Evolutionary conservation across 2,888 invertebrate genomes (phyloP).

Genomic region (Drosophila subquinaria): DNA sequence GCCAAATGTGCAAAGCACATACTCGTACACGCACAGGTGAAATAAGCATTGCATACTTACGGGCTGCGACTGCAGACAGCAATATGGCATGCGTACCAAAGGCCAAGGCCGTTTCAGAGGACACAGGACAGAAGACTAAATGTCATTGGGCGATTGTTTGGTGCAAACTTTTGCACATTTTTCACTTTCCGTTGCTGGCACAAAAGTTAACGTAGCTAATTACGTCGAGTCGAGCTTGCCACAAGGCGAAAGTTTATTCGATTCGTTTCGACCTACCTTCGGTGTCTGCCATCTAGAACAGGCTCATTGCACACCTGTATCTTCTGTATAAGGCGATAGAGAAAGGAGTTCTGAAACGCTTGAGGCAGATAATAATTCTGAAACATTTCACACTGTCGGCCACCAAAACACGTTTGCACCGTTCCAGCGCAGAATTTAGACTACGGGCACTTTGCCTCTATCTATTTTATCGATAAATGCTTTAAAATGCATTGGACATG

Average conservation of each 20-base stretch:
- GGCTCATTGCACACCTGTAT: conserved; percentile 76
- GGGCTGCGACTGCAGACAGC: conserved; percentile 49
- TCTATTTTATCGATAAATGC: conserved; percentile 77
- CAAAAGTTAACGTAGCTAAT: conserved; percentile 63
- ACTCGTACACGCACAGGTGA: conserved; percentile 35
- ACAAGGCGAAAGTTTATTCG: conserved; percentile 49
- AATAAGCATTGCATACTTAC: conserved; percentile 49
- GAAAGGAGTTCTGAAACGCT: conserved; percentile 66
- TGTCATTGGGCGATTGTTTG: conserved; percentile 61
- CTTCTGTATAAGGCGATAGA: conserved; percentile 70
- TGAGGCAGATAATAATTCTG: conserved; percentile 67
- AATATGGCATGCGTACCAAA: conserved; percentile 63
- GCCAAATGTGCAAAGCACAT: conserved; percentile 63
- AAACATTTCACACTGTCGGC: conserved; percentile 60
- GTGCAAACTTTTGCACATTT: conserved; percentile 46
- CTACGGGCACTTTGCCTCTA: conserved; percentile 35
- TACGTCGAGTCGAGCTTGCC: conserved; percentile 40
- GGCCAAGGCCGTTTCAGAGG: conserved; percentile 66
- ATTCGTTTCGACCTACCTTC: conserved; percentile 64
- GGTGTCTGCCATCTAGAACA: conserved; percentile 39
- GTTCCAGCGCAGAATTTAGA: conserved; percentile 39
- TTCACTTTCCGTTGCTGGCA: conserved; percentile 61
- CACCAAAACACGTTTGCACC: conserved; percentile 37
- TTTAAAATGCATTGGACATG: conserved; percentile 74
- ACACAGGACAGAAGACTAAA: conserved; percentile 45